Base-by-base conservation (phyloP, 2,888 invertebrate genomes). In the Isoperla grammatica region DNA sequence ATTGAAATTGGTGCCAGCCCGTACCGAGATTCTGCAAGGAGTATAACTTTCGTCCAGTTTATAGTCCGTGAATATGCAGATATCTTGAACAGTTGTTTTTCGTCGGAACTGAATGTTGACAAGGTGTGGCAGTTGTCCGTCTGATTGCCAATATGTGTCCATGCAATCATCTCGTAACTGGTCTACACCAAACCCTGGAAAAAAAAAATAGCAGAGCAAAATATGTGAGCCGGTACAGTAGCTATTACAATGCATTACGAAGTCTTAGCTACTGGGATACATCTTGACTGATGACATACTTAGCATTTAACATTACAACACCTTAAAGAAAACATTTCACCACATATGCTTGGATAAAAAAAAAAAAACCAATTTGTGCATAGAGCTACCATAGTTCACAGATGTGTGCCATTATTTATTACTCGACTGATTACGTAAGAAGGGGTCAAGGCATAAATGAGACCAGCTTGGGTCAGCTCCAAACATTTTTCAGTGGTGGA, bases 141-240 rank as follows among this genome's bases (percentile, higher is more conserved):
- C 99, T 0, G 97, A 98, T 74, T 99, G 99, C 99, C 99, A 99
- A 74, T 97, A 99, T 2, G 96, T 95, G 67, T 99, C 99, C 75
- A 92, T 88, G 64, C 92, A 90, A 71, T 95, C 93, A 74, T 98
- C 96, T 65, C 97, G 79, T 43, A 99, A 75, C 71, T 98, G 97
- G 71, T 97, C 95, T 3, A 99, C 96, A 2, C 99, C 99, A 79
- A 96, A 98, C 46, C 98, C 97, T 90, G 68, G 8, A 72, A 71
- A 48, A 60, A 50, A 60, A 59, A 61, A n/a, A n/a, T n/a, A n/a
- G n/a, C n/a, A n/a, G n/a, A n/a, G n/a, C n/a, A n/a, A n/a, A n/a
- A n/a, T n/a, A n/a, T n/a, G n/a, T n/a, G n/a, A n/a, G n/a, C n/a
- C n/a, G n/a, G 59, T 15, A 45, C 20, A 15, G 43, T 49, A 17